Base-by-base conservation (phyloP, 2,113 vertebrate genomes). In the Anolis carolinensis region DNA sequence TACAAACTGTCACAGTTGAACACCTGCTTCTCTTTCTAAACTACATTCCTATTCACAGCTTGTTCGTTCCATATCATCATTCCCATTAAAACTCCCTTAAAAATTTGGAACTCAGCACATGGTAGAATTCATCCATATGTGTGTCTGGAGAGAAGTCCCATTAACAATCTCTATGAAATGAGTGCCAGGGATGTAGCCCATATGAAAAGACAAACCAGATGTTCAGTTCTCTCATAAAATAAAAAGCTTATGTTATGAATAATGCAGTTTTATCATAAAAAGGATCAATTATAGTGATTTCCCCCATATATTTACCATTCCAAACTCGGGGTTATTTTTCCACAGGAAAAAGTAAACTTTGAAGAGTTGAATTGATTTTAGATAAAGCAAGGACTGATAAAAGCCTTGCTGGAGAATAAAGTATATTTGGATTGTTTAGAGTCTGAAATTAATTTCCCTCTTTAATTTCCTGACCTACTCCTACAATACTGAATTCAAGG, bases 401-500 rank as follows among this genome's bases (percentile, higher is more conserved):
- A 95, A 92, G 74, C 82, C 81, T 65, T 89, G 72, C 30, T 86
- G 70, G 70, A 93, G 84, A 92, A 94, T 86, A 80, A 92, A 91
- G 85, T 89, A 81, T 91, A 91, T 90, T 87, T 93, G 87, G 62
- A 82, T 93, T 91, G 88, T 91, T 94, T 93, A 88, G 85, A 89
- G 27, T 52, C 83, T 27, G 59, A 88, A 90, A 90, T 88, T 89
- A 94, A 83, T 90, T 95, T 93, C 95, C 81, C 77, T 91, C 67
- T 86, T 87, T 92, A 92, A 92, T 95, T 82, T 90, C 65, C 86
- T 95, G 93, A 95, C 94, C 93, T 95, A 95, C 27, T 5, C 32
- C 94, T 70, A 65, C 67, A 84, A 78, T 92, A 88, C 87, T 89
- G 65, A 89, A 92, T 82, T 96, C 90, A 93, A 91, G 89, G 86